These are phyloP conservation scores for Gila orcuttii DNA, from an alignment of 2,113 vertebrate genomes.

Conservation along the genomic window DNA sequence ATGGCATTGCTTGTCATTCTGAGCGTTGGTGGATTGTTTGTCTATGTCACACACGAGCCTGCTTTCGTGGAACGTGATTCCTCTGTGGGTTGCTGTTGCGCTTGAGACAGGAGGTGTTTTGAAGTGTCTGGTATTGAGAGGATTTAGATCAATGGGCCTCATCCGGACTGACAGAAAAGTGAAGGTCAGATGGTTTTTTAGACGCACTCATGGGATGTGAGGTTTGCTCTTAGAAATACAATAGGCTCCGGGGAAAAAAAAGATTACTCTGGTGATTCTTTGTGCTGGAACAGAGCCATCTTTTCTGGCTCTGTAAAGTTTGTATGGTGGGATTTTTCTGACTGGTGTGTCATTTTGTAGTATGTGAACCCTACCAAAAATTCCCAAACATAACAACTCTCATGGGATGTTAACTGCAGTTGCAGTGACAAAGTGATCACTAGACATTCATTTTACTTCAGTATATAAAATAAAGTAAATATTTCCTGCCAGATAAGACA, in stretches of 20 bases:
- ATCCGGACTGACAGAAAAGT: neutral
- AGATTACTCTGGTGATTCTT: neutral
- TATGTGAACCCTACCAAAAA: neutral
- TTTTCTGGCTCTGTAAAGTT: neutral
- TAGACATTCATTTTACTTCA: neutral
- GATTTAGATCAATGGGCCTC: conserved; percentile 27
- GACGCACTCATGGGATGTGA: neutral
- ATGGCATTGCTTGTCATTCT: conserved; percentile 63
- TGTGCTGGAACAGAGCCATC: neutral
- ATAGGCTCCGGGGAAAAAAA: neutral
- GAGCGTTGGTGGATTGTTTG: conserved; percentile 62
- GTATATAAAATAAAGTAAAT: neutral
- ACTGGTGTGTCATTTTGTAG: neutral
- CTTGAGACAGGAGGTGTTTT: conserved; percentile 35
- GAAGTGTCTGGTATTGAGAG: neutral
- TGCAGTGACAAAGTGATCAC: neutral
- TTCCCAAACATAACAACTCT: neutral
- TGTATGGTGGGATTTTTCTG: neutral
- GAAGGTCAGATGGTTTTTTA: conserved; percentile 29
- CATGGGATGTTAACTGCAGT: neutral
- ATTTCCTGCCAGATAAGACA: neutral
- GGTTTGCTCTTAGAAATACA: conserved; percentile 27
- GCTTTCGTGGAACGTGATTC: conserved; percentile 38
- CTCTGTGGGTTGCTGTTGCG: conserved; percentile 25
- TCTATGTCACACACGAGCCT: conserved; percentile 57